These are phyloP conservation scores for Drosophila paracracens DNA, from an alignment of 2,888 invertebrate species.

Conservation along the genomic window DNA sequence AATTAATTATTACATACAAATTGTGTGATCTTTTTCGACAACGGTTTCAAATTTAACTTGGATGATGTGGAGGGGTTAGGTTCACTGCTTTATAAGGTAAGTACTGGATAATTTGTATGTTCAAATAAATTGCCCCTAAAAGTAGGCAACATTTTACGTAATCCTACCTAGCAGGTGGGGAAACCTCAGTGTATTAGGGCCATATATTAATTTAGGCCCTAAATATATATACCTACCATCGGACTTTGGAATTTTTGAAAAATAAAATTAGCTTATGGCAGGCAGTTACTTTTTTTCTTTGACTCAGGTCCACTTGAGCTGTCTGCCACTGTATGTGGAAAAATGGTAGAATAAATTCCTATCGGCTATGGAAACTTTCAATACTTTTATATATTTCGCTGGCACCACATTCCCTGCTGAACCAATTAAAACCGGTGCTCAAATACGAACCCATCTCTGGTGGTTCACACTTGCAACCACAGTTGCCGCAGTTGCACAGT, in stretches of 20 bases:
- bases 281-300: too few relatives aligned
- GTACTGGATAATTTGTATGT: background rate
- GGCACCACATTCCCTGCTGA: conserved; percentile 29
- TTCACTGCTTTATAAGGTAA: background rate
- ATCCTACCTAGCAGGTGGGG: too few relatives aligned
- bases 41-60: background rate
- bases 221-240: too few relatives aligned
- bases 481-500: conserved; percentile 50
- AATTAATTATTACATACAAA: conserved; percentile 25
- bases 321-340: too few relatives aligned
- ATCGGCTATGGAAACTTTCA: background rate
- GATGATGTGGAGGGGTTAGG: background rate
- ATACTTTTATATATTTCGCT: conserved; percentile 19
- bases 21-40: background rate
- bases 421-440: conserved; percentile 62
- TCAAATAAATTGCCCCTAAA: background rate
- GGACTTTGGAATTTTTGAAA: too few relatives aligned
- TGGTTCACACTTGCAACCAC: conserved; percentile 59
- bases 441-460: conserved; percentile 59
- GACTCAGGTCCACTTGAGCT: too few relatives aligned
- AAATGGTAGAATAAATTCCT: background rate
- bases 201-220: too few relatives aligned
- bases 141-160: too few relatives aligned
- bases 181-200: too few relatives aligned
- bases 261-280: too few relatives aligned